A percentile compares a stretch with the other conserved stretches of the same genome.
These are phyloP conservation scores for Semibalanus balanoides DNA, from an alignment of 1,140 invertebrate genomes.

Conservation along the genomic window DNA sequence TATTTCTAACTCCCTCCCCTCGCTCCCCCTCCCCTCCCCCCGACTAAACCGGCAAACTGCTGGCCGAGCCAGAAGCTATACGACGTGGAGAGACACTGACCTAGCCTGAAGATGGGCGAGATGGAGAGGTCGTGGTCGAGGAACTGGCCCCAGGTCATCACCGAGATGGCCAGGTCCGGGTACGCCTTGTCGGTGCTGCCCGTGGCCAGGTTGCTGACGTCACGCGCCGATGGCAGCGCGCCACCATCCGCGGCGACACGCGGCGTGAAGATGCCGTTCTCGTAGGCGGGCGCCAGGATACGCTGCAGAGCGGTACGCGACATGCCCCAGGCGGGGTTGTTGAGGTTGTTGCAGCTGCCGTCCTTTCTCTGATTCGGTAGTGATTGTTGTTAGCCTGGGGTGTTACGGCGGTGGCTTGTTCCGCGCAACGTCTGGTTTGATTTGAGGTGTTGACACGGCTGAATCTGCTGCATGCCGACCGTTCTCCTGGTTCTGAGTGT, in stretches of 20 bases:
- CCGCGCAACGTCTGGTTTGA: constrained; percentile 14
- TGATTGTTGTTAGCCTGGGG: background rate
- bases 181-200: constrained; percentile 46
- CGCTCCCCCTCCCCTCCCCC: too few relatives aligned
- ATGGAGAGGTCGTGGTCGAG: constrained; percentile 69
- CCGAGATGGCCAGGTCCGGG: constrained; percentile 49
- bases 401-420: constrained; percentile 6
- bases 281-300: constrained; percentile 43
- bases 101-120: constrained; percentile 20
- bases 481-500: constrained; percentile 12
- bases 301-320: constrained; percentile 63
- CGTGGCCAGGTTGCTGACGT: constrained; percentile 51
- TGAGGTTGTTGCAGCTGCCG: constrained; percentile 69
- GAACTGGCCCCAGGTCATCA: constrained; percentile 77
- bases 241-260: constrained; percentile 38
- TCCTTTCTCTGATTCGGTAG: constrained; percentile 55
- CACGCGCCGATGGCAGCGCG: constrained; percentile 48
- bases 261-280: constrained; percentile 43
- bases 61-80: too few relatives aligned
- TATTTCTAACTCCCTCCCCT: too few relatives aligned
- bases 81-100: constrained; percentile 9
- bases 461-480: constrained; percentile 18
- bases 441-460: constrained; percentile 12
- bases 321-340: constrained; percentile 52
- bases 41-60: too few relatives aligned